Percentiles rank a stretch among this genome's conserved stretches.
Evolutionary conservation across 2,888 invertebrate genomes (phyloP).

Genomic region (Stenotaenia linearis): DNA sequence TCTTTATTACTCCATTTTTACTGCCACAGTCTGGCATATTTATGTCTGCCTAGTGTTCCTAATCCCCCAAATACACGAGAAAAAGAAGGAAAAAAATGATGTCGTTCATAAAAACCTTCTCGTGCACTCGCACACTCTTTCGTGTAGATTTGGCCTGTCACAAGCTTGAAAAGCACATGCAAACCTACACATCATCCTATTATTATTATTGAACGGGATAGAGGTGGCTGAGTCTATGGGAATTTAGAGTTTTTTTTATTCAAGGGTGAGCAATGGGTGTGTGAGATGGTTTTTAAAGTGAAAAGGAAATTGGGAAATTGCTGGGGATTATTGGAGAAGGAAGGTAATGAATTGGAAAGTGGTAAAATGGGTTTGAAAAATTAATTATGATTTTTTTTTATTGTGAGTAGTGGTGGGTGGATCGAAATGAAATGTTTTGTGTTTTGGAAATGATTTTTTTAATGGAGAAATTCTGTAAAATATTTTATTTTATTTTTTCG

Average conservation of each 20-base stretch:
- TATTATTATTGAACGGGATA: neutral
- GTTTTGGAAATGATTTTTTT: no score
- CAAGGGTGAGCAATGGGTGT: no score
- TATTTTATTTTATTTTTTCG: no score
- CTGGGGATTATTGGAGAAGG: neutral
- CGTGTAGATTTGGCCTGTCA: neutral
- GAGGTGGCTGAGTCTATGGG: neutral
- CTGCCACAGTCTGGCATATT: conserved; percentile 5
- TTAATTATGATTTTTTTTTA: no score
- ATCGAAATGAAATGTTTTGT: neutral
- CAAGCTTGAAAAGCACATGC: conserved; percentile 9
- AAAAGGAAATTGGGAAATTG: no score
- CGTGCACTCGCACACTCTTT: neutral
- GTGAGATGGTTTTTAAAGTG: no score
- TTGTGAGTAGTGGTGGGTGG: no score
- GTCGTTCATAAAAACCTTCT: neutral
- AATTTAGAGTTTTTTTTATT: neutral
- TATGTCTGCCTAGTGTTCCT: conserved; percentile 1
- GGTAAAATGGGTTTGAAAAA: no score
- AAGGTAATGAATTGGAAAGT: no score
- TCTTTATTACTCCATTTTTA: conserved; percentile 4
- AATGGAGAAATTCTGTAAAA: no score
- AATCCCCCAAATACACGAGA: neutral
- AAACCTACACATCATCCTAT: neutral
- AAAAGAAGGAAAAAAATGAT: neutral